Evolutionary conservation across 2,797 vertebrate species (phyloP).

Genomic region (Coilia nasus): DNA sequence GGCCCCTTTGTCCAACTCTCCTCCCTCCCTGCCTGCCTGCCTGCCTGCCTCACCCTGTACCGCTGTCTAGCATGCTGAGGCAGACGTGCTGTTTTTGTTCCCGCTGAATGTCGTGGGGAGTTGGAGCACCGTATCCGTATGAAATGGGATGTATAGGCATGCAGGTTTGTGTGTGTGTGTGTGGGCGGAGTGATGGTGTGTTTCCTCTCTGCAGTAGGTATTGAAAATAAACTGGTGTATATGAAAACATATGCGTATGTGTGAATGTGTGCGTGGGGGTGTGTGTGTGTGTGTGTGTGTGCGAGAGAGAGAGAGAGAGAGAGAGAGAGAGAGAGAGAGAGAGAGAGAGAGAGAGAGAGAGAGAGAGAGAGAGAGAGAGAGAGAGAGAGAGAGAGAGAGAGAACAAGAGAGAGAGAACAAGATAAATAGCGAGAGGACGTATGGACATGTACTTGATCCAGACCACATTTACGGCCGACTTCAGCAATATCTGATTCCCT

Average conservation of each 20-base stretch:
- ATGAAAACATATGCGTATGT: slow-evolving; percentile 6
- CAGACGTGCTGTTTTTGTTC: slow-evolving; percentile 16
- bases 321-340: too few relatives aligned
- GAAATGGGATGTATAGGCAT: not conserved
- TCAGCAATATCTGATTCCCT: not conserved
- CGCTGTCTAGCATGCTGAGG: not conserved
- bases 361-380: not conserved
- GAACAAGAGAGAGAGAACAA: not conserved
- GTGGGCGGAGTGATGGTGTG: slow-evolving; percentile 22
- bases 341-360: not conserved
- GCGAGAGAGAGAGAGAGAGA: not conserved
- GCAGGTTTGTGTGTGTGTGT: not conserved
- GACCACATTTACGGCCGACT: not conserved
- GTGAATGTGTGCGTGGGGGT: slow-evolving; percentile 33
- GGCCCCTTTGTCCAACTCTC: slow-evolving; percentile 29
- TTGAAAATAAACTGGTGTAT: slow-evolving; percentile 1
- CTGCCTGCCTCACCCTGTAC: not conserved
- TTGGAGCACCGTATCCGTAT: not conserved
- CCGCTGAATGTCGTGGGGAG: slow-evolving; percentile 25
- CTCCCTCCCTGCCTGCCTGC: not conserved
- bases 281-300: slow-evolving; percentile 32
- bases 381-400: not conserved
- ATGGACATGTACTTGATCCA: not conserved
- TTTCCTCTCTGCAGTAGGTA: slow-evolving; percentile 11
- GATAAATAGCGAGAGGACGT: not conserved